Percentiles rank a stretch among this genome's conserved stretches.
Evolutionary conservation across 1,140 invertebrate species (phyloP).

Genomic region (Gonatopus flavifemur): DNA sequence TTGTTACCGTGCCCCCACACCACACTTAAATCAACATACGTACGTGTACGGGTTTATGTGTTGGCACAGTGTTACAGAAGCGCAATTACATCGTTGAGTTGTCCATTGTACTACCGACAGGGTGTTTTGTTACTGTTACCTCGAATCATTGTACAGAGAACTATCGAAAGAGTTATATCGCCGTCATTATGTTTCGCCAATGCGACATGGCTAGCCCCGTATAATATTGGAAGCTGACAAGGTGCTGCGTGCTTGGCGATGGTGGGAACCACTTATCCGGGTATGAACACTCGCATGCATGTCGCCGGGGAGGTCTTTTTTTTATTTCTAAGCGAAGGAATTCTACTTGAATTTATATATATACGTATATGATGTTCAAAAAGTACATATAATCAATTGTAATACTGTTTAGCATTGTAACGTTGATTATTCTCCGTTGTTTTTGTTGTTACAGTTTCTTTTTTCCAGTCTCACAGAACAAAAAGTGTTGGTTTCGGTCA

Average conservation of each 20-base stretch:
- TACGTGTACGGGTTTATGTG: too few relatives aligned
- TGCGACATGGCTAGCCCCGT: slow-evolving; percentile 10
- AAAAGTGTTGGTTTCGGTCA: slow-evolving; percentile 14
- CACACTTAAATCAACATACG: too few relatives aligned
- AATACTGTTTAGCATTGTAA: slow-evolving; percentile 17
- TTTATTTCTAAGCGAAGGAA: slow-evolving; percentile 49
- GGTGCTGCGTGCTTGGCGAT: slow-evolving; percentile 33
- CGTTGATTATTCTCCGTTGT: slow-evolving; percentile 18
- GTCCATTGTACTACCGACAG: slow-evolving; percentile 40
- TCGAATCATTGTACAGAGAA: too few relatives aligned
- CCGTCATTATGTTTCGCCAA: slow-evolving; percentile 21
- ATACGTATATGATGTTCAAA: too few relatives aligned
- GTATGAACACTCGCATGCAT: slow-evolving; percentile 11
- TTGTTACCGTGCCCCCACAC: slow-evolving; percentile 31
- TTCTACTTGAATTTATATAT: too few relatives aligned
- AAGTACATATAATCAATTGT: slow-evolving; percentile 20
- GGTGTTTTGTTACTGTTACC: slow-evolving; percentile 57
- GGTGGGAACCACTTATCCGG: slow-evolving; percentile 56
- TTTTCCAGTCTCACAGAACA: not conserved
- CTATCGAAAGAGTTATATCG: too few relatives aligned
- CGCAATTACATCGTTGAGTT: slow-evolving; percentile 49
- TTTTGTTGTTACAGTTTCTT: slow-evolving; percentile 9
- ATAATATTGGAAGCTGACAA: slow-evolving; percentile 21
- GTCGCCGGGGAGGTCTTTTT: slow-evolving; percentile 9
- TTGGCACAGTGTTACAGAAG: slow-evolving; percentile 26